These are phyloP conservation scores for Anaspis maculata DNA, from an alignment of 2,888 invertebrate genomes.

Conservation along the genomic window DNA sequence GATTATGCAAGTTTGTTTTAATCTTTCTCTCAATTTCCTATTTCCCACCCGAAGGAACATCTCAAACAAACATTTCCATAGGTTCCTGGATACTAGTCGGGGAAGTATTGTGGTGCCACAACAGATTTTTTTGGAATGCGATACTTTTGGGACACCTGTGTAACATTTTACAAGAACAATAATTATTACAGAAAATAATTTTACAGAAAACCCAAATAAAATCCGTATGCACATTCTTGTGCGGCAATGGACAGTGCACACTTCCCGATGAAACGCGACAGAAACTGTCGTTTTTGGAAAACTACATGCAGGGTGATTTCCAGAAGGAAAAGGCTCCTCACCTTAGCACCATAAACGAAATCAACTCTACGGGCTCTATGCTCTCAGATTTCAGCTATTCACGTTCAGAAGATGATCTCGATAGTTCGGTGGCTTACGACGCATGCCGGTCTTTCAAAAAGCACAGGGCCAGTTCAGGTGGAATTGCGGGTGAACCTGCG, in stretches of 20 bases:
- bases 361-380: slow-evolving; percentile 72
- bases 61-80: too few species aligned
- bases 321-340: slow-evolving; percentile 11
- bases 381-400: slow-evolving; percentile 75
- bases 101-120: too few species aligned
- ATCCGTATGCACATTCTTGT: slow-evolving; percentile 6
- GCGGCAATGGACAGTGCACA: slow-evolving; percentile 1
- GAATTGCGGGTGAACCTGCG: slow-evolving; percentile 24
- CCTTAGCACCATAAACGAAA: slow-evolving; percentile 56
- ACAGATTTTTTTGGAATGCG: too few species aligned
- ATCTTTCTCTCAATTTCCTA: too few species aligned
- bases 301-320: neutral
- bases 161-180: too few species aligned
- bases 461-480: slow-evolving; percentile 39
- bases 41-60: too few species aligned
- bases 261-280: slow-evolving; percentile 64
- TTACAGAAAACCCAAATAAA: too few species aligned
- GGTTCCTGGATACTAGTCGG: too few species aligned
- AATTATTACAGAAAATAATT: too few species aligned
- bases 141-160: too few species aligned
- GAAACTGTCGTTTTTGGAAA: slow-evolving; percentile 67
- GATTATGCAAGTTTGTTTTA: too few species aligned
- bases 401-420: slow-evolving; percentile 75
- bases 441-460: slow-evolving; percentile 63
- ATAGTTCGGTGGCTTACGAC: slow-evolving; percentile 38